phyloP scores from a whole-genome alignment of 2,888 invertebrate genomes.

The Luperina testacea region DNA sequence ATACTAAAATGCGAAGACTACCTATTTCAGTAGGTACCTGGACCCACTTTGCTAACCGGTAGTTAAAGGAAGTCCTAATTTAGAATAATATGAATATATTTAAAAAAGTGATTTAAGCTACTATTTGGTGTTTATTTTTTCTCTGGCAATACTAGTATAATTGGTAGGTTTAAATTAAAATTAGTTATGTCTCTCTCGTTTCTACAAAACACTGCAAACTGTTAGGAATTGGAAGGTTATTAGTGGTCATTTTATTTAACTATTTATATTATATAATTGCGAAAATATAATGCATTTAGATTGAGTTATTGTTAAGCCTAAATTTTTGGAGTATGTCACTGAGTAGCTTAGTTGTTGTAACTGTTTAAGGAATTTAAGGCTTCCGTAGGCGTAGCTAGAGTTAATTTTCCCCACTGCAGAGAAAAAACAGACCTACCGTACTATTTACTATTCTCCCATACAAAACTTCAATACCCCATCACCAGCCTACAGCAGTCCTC shows the following conservation, averaged over 20 bases:
- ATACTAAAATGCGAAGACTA: background rate
- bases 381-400: constrained; percentile 18
- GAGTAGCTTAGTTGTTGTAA: constrained; percentile 31
- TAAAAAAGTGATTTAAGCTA: background rate
- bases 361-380: background rate
- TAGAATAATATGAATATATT: background rate
- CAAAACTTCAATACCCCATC: background rate
- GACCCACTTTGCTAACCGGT: background rate
- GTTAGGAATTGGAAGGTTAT: constrained; percentile 62
- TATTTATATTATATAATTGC: constrained; percentile 60
- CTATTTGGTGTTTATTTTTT: constrained; percentile 7
- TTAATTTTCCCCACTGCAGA: background rate
- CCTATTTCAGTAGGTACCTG: background rate
- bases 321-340: constrained; percentile 43
- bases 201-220: constrained; percentile 58
- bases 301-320: constrained; percentile 66
- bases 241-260: constrained; percentile 65
- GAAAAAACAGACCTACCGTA: background rate
- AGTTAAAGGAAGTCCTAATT: background rate
- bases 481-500: background rate
- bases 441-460: background rate
- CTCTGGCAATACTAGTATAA: constrained; percentile 48
- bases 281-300: constrained; percentile 71
- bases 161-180: constrained; percentile 36
- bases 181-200: constrained; percentile 31